Evolutionary conservation across 2,888 invertebrate species (phyloP).

Genomic region (Erebia epiphron): DNA sequence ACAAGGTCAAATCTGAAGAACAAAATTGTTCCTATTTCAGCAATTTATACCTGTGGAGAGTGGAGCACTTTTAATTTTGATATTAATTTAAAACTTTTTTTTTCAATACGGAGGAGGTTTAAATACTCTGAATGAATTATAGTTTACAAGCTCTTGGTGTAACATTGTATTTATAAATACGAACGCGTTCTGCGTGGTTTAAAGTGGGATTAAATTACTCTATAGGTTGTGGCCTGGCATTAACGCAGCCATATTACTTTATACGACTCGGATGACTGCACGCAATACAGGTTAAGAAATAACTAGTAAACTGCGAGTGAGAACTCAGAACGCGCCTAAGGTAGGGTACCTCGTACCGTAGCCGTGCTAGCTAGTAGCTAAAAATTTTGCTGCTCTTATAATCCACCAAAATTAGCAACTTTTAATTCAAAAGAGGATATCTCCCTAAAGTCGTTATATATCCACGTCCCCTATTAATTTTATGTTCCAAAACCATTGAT

Average conservation of each 20-base stretch:
- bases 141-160: not conserved
- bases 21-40: not conserved
- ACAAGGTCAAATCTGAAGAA: too few species aligned
- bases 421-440: too few species aligned
- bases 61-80: not conserved
- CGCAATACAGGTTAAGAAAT: not conserved
- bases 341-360: too few species aligned
- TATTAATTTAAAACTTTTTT: not conserved
- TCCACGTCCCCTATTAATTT: too few species aligned
- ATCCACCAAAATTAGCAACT: too few species aligned
- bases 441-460: too few species aligned
- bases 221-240: not conserved
- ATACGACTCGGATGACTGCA: not conserved
- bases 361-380: too few species aligned
- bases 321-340: too few species aligned
- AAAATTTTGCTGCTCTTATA: too few species aligned
- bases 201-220: constrained; percentile 1
- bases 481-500: too few species aligned
- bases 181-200: not conserved
- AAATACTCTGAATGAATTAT: not conserved
- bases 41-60: not conserved
- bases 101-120: not conserved
- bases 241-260: not conserved
- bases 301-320: too few species aligned
- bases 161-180: not conserved